phyloP scores from a whole-genome alignment of 2,888 invertebrate genomes.

The Stegophylla sp. region DNA sequence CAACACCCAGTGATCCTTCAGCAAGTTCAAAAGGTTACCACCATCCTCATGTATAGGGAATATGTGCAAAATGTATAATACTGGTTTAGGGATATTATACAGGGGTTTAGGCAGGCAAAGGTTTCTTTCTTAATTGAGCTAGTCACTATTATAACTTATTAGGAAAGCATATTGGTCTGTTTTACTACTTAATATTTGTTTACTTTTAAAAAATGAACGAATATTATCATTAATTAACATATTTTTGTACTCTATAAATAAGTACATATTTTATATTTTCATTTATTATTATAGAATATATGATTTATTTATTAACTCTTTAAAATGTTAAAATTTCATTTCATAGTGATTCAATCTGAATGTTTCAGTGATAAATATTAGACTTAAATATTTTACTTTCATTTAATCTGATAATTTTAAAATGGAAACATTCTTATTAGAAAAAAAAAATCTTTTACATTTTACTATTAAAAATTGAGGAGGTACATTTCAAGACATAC shows the following conservation, averaged over 20 bases:
- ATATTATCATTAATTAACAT: background rate
- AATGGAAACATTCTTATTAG: no score
- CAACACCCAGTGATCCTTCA: background rate
- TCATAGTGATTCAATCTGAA: no score
- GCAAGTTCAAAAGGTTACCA: constrained; percentile 12
- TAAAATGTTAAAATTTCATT: no score
- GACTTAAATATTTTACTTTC: no score
- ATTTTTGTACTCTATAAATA: background rate
- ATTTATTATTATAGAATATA: no score
- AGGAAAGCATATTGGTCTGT: background rate
- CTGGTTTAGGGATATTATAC: constrained; percentile 3
- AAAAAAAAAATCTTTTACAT: no score
- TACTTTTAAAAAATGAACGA: background rate
- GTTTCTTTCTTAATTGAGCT: background rate
- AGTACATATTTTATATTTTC: background rate
- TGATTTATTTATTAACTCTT: no score
- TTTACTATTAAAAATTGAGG: no score
- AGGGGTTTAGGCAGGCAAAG: constrained; percentile 20
- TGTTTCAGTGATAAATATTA: no score
- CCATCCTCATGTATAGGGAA: constrained; percentile 28
- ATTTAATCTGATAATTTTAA: no score
- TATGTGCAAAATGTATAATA: background rate
- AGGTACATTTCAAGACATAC: no score
- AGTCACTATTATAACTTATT: constrained; percentile 21
- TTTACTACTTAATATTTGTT: background rate